A percentile compares a stretch with the other conserved stretches of the same genome.
Evolutionary conservation across 2,113 vertebrate genomes (phyloP).

Genomic region (Crotalus tigris): DNA sequence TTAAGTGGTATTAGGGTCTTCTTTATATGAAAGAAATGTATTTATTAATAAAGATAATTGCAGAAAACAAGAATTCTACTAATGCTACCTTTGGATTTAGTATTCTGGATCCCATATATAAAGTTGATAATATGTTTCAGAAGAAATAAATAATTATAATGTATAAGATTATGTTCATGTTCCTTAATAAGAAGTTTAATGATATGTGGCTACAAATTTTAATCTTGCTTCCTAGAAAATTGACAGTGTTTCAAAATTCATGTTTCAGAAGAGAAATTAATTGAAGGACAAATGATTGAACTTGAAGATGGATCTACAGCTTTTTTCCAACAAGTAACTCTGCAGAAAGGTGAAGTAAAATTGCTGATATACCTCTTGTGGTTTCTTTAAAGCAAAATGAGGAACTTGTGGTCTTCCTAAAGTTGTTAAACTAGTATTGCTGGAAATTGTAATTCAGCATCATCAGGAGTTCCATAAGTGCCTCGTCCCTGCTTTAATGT

Average conservation of each 20-base stretch:
- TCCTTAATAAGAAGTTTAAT: background rate
- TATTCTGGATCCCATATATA: background rate
- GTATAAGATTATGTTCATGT: background rate
- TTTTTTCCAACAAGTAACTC: conserved; percentile 76
- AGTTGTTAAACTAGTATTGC: background rate
- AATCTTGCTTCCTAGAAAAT: accelerated
- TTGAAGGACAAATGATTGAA: conserved; percentile 78
- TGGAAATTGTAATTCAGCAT: background rate
- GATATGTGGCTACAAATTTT: background rate
- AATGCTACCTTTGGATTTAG: background rate
- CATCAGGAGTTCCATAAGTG: background rate
- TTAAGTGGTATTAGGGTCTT: background rate
- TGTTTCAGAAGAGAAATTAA: conserved; percentile 73
- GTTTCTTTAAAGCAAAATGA: background rate
- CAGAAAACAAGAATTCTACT: background rate
- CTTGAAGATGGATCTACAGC: conserved; percentile 80
- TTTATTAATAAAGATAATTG: background rate
- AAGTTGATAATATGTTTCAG: background rate
- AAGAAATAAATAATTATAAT: background rate
- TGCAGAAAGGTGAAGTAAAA: conserved; percentile 74
- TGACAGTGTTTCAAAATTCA: background rate
- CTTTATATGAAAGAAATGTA: conserved; percentile 6
- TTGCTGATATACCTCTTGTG: background rate
- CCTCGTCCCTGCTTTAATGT: background rate
- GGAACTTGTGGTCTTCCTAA: background rate